Evolutionary conservation across 64 coral and sea anemone species (phyloP), one percentile per base, ranked within the genome.

Genomic region (Pocillopora verrucosa): DNA sequence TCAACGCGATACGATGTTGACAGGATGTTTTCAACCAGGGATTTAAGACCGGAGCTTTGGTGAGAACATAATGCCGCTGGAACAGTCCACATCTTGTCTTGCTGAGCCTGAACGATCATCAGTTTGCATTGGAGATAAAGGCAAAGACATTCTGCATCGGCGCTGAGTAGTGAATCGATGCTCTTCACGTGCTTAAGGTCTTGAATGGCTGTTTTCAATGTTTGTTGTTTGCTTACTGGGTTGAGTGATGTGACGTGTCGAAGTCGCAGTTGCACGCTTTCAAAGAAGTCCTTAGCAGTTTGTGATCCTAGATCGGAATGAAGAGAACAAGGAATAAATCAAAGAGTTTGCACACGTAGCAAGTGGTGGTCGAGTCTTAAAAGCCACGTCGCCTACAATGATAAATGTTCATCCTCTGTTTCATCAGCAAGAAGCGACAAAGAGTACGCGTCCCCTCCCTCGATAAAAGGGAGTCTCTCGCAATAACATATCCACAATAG

Each of bases 1-100:
- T 99, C 94, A 65, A 99, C 91, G 35, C 90, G 91, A 72, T 99
- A 99, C 41, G 97, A 95, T 20, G 85, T 91, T 6, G 59, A 90
- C 30, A 99, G 63, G 24, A 99, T 88, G n/a, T 86, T 90, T 62
- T 99, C 83, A 15, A 95, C 94, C 16, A 95, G 11, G 24, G 91
- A 86, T 65, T 84, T 90, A 0, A 93, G 73, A 19, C 94, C 75
- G 5, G 91, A 92, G 6, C 97, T 94, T 57, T 91, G 94, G 30
- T 74, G 90, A 0, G 93, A 87, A 56, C 97, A 95, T 15, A 99
- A 45, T 0, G 91, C 87, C 11, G 93, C 89, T 38, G 97, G 97
- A 2, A 91, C 58, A 83, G 76, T 60, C 97, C 97, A 99, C 24
- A 95, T 87, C 75, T 93, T 92, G 76, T 99, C 85, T 19, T 76